phyloP scores from a whole-genome alignment of 2,797 vertebrate species.

The Enteromius afrohamiltoni region DNA sequence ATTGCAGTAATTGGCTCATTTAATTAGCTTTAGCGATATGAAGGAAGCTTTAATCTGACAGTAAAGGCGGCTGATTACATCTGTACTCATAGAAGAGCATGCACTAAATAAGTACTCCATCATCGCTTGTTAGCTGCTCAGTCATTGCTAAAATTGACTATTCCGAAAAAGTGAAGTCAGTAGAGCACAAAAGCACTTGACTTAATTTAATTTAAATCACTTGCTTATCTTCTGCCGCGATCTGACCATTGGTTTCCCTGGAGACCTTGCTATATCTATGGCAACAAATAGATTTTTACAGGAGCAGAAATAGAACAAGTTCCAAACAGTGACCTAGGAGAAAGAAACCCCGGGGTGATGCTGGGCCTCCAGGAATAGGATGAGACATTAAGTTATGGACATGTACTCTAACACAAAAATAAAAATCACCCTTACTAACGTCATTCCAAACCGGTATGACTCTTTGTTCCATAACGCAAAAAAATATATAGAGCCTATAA shows the following conservation, averaged over 20 bases:
- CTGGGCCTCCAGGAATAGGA: slow-evolving; percentile 8
- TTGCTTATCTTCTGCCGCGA: slow-evolving; percentile 55
- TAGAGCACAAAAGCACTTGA: slow-evolving; percentile 51
- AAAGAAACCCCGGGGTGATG: slow-evolving; percentile 4
- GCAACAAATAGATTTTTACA: slow-evolving; percentile 74
- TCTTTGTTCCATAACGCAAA: too few relatives aligned
- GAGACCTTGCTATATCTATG: slow-evolving; percentile 74
- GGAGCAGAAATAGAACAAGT: slow-evolving; percentile 65
- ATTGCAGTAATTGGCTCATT: background rate
- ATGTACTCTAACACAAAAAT: background rate
- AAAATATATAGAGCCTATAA: background rate
- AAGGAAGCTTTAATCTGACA: background rate
- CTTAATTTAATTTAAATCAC: slow-evolving; percentile 58
- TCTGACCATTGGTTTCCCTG: slow-evolving; percentile 70
- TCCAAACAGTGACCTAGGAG: slow-evolving; percentile 62
- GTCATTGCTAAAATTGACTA: slow-evolving; percentile 27
- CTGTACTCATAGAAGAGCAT: background rate
- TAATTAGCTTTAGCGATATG: background rate
- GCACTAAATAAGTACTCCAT: background rate
- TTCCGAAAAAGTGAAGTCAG: slow-evolving; percentile 37
- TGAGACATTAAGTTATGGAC: background rate
- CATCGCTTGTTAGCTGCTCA: slow-evolving; percentile 11
- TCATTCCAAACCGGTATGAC: background rate
- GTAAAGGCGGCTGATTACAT: background rate
- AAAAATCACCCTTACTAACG: background rate